phyloP scores from a whole-genome alignment of 2,113 vertebrate genomes.

The Xyrauchen texanus region DNA sequence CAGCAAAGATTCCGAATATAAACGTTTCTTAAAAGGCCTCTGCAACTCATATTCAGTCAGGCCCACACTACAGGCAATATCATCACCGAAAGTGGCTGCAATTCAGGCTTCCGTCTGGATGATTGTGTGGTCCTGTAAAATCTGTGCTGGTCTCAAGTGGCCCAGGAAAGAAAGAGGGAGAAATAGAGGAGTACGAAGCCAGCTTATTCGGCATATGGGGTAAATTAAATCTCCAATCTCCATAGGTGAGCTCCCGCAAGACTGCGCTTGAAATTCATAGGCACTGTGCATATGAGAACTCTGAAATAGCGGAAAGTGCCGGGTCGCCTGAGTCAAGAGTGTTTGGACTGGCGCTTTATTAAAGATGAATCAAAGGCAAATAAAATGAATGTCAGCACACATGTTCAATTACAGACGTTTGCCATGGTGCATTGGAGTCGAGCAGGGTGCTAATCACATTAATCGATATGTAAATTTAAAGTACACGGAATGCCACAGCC shows the following conservation, averaged over 20 bases:
- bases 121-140: constrained; percentile 32
- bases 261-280: constrained; percentile 73
- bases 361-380: constrained; percentile 78
- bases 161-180: neutral
- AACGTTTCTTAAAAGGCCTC: neutral
- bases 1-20: neutral
- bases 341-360: constrained; percentile 74
- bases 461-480: constrained; percentile 55
- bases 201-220: constrained; percentile 83
- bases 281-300: constrained; percentile 78
- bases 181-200: constrained; percentile 62
- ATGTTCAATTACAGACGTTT: constrained; percentile 54
- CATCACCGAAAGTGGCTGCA: constrained; percentile 6
- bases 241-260: constrained; percentile 76
- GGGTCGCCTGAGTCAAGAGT: constrained; percentile 51
- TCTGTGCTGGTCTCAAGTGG: constrained; percentile 22
- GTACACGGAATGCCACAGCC: constrained; percentile 42
- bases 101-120: constrained; percentile 24
- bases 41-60: constrained; percentile 28
- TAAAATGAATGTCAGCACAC: constrained; percentile 65
- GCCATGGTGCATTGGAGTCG: constrained; percentile 43
- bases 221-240: constrained; percentile 77
- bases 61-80: constrained; percentile 29
- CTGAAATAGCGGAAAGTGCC: constrained; percentile 30
- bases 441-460: constrained; percentile 48